Base-by-base conservation (phyloP, 2,113 vertebrate genomes). In the Chinchilla lanigera region DNA sequence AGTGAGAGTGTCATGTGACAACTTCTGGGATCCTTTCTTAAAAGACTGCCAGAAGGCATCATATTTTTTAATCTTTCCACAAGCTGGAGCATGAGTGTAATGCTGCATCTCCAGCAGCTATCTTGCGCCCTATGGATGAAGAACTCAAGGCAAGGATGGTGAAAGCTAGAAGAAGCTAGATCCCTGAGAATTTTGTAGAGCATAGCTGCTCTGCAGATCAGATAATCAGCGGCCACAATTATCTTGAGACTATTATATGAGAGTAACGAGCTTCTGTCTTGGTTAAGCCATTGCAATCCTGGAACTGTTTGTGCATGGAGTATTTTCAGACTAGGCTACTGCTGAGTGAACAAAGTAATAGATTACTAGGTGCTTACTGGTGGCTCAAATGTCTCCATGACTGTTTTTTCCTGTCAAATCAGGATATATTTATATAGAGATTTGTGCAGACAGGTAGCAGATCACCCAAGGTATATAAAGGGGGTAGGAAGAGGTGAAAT, bases 311-410 rank as follows among this genome's bases (percentile, higher is more conserved):
- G 75, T 58, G 87, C 38, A 44, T 5, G 44, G 63, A 94, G 24
- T 84, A 44, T 69, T 88, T 96, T 94, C 52, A 65, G 87, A 69
- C 78, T 84, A 93, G 56, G 9, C 30, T 81, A 14, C 38, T 96
- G 41, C 84, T 67, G 38, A 95, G 80, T 52, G 61, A 92, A 82
- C n/a, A 85, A 95, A 92, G 50, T 58, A 28, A 41, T 11, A 84
- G 81, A 28, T 88, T 20, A 69, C 41, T 58, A n/a, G 56, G 19
- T 93, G 30, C 30, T 54, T 95, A 80, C 30, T 84, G 54, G 20
- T 86, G 33, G 50, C 38, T 93, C 56, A 17, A 47, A 92, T 94
- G 47, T 65, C 52, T n/a, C 81, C n/a, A 20, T 86, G 78, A 93
- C 0, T 54, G 41, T 6, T 86, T 93, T 87, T 14, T 69, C 58